Conservation (phyloP, 2,888 invertebrate genomes). For the Drosophila peninsularis region DNA sequence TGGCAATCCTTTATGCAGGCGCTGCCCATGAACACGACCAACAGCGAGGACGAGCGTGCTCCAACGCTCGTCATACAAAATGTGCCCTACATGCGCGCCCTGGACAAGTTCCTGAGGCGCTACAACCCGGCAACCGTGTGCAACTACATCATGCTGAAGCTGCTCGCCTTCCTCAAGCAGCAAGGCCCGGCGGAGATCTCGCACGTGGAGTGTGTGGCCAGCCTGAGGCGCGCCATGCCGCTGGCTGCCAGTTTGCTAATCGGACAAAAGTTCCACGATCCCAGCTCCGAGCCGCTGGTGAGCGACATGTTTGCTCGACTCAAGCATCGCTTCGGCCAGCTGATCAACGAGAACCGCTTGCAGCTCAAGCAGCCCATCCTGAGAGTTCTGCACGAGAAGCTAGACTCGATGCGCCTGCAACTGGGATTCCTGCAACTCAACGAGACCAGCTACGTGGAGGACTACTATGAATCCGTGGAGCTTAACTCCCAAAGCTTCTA, state of each 20-base stretch:
- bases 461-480: conserved; percentile 69
- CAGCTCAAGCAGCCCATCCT: conserved; percentile 72
- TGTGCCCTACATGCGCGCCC: conserved; percentile 73
- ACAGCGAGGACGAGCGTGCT: conserved; percentile 55
- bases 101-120: conserved; percentile 68
- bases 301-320: conserved; percentile 67
- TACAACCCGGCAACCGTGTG: conserved; percentile 68
- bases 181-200: conserved; percentile 80
- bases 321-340: conserved; percentile 69
- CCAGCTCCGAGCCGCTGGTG: conserved; percentile 60
- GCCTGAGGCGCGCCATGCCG: conserved; percentile 81
- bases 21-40: conserved; percentile 42
- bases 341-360: conserved; percentile 74
- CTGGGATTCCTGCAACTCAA: conserved; percentile 78
- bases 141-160: conserved; percentile 81
- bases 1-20: conserved; percentile 75
- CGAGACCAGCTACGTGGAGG: conserved; percentile 62
- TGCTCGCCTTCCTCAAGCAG: conserved; percentile 76
- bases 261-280: conserved; percentile 73
- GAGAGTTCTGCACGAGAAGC: conserved; percentile 69
- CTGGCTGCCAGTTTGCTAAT: conserved; percentile 79
- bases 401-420: conserved; percentile 76
- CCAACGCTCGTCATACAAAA: conserved; percentile 82
- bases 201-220: conserved; percentile 76
- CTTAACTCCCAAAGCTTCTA: conserved; percentile 77